Percentiles rank a stretch among this genome's conserved stretches.
Conservation (phyloP, 2,888 invertebrate species). For the Automeris io region DNA sequence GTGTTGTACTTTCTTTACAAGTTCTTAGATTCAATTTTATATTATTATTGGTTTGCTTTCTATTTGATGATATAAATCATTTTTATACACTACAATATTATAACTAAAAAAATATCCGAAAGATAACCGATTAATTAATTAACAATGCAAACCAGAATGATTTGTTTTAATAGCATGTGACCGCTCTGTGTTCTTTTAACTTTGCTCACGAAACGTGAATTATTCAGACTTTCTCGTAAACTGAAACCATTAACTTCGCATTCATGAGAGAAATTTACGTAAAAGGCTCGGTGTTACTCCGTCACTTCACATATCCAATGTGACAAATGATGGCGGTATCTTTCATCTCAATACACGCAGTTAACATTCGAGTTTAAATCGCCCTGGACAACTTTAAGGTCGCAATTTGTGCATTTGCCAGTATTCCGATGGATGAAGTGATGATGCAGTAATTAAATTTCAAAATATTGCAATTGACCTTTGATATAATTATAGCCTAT, state of each 20-base stretch:
- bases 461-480: constrained; percentile 70
- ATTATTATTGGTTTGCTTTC: too few relatives aligned
- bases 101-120: too few relatives aligned
- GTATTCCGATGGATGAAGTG: constrained; percentile 50
- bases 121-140: too few relatives aligned
- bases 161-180: too few relatives aligned
- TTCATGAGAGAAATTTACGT: constrained; percentile 54
- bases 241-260: constrained; percentile 61
- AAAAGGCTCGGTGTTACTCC: constrained; percentile 43
- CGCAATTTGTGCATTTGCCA: constrained; percentile 15
- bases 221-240: constrained; percentile 58
- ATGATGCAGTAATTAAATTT: constrained; percentile 69
- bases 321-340: constrained; percentile 73
- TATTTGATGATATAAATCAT: too few relatives aligned
- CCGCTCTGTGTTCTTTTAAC: constrained; percentile 52
- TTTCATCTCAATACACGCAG: constrained; percentile 54
- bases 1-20: too few relatives aligned
- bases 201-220: constrained; percentile 65
- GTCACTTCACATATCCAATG: constrained; percentile 69
- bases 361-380: constrained; percentile 30
- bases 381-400: constrained; percentile 24
- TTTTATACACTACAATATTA: too few relatives aligned
- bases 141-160: too few relatives aligned
- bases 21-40: too few relatives aligned
- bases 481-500: too few relatives aligned